Evolutionary conservation across 2,888 invertebrate genomes (phyloP), one percentile per base, ranked within the genome.

Genomic region (Amiota mariae): DNA sequence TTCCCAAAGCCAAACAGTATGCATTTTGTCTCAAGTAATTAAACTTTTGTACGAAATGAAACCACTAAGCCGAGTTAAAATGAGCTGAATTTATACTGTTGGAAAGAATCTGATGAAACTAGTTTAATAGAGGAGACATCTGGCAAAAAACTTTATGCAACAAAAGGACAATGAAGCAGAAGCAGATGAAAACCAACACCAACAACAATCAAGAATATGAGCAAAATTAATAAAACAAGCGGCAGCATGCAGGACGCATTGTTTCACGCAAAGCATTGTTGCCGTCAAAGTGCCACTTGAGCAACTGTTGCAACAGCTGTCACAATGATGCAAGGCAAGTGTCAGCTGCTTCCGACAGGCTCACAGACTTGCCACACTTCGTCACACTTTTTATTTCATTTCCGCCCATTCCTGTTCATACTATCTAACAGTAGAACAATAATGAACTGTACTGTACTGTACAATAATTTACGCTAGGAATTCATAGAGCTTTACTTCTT

Each of bases 1-100:
- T n/a, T 67, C 9, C 59, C 61, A 51, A 63, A 36, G 8, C 48
- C 10, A 48, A 72, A 72, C 20, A 74, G 72, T 64, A 74, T 81
- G 85, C 79, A 82, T 80, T 82, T 77, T 78, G 79, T 75, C 79
- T 78, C 79, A 80, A 82, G 84, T 83, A 86, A 85, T 86, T 86
- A 86, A 83, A 85, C 77, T 86, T 86, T 79, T 77, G 78, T 77
- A 70, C 77, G 81, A 78, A 83, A 79, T 80, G 77, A 76, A 77
- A 75, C 73, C 73, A 66, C 67, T 70, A 72, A 66, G 68, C 48
- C 46, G 36, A 70, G 59, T 54, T 15, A 51, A 24, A 24, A 24
- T 24, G 24, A 24, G 24, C 24, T 24, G 3, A 2, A 3, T 3
- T 24, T 24, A 24, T 24, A 24, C 3, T 24, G 24, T 3, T 24